Evolutionary conservation across 1,140 invertebrate species (phyloP), one percentile per base, ranked within the genome.

Genomic region (Pissodes strobi): DNA sequence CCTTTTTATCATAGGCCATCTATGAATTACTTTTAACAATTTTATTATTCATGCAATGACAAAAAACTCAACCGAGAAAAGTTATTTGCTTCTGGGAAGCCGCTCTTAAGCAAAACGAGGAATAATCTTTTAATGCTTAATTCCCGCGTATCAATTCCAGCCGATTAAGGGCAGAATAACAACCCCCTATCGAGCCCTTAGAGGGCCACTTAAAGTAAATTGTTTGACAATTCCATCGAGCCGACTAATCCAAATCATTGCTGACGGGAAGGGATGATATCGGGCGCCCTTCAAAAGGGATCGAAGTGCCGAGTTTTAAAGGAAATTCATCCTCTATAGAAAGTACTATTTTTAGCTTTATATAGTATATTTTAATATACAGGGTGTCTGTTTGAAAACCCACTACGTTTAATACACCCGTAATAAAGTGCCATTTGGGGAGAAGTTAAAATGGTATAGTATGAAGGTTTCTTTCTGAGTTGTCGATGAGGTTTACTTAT

Each of bases 181-280:
- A 65, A 38, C 43, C 53, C 63, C 63, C 63, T 38, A 23, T 53
- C 39, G 63, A 34, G 63, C 46, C 55, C 63, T 58, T 51, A 21
- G 63, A 59, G 45, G 63, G 46, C 63, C 63, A 65, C 63, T 65
- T 65, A 65, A 51, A 59, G 63, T 59, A 65, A 65, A 65, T 65
- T 65, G 63, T 65, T 65, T 65, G 63, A 65, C 63, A 52, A 65
- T 65, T 53, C 55, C 63, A 55, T 56, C 43, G 63, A 65, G 63
- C 56, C 63, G 56, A 19, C 39, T 65, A 65, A 65, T 65, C 63
- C 63, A 58, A 65, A 65, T 65, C 51, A 56, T 64, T 56, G 61
- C 13, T 21, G 61, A 56, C 61, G 60, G 37, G 27, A 53, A 51
- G 46, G 58, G 58, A 17, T 38, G 17, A 19, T 52, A 52, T 37